A percentile compares a stretch with the other conserved stretches of the same genome.
These are phyloP conservation scores for Saturnia japonica DNA, from an alignment of 2,888 invertebrate genomes.

Conservation along the genomic window DNA sequence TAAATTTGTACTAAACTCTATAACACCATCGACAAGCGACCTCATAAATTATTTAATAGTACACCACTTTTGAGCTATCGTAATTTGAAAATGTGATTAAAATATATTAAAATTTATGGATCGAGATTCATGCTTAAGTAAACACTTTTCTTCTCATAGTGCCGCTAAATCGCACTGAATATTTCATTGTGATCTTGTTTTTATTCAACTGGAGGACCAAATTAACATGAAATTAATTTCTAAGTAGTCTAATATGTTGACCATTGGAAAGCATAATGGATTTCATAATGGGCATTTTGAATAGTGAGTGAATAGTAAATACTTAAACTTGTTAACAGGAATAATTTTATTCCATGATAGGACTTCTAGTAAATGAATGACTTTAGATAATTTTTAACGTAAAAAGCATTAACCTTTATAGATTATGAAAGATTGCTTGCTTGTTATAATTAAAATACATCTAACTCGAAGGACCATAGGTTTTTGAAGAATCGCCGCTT, in stretches of 20 bases:
- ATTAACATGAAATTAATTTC: slow-evolving; percentile 36
- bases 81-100: slow-evolving; percentile 30
- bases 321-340: not conserved
- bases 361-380: no score
- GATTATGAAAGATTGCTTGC: no score
- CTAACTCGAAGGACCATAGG: no score
- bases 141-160: slow-evolving; percentile 36
- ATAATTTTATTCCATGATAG: not conserved
- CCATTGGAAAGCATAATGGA: not conserved
- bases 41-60: not conserved
- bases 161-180: slow-evolving; percentile 68
- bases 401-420: no score
- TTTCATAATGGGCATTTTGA: not conserved
- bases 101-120: slow-evolving; percentile 61
- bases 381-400: no score
- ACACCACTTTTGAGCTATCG: not conserved
- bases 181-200: slow-evolving; percentile 67
- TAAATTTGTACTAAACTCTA: not conserved
- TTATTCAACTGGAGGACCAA: slow-evolving; percentile 57
- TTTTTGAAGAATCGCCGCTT: no score
- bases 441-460: no score
- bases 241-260: slow-evolving; percentile 10
- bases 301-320: not conserved
- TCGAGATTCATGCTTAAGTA: slow-evolving; percentile 51
- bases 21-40: not conserved